A percentile compares a stretch with the other conserved stretches of the same genome.
Evolutionary conservation across 2,888 invertebrate species (phyloP).

Genomic region (Dendrolimus pini): DNA sequence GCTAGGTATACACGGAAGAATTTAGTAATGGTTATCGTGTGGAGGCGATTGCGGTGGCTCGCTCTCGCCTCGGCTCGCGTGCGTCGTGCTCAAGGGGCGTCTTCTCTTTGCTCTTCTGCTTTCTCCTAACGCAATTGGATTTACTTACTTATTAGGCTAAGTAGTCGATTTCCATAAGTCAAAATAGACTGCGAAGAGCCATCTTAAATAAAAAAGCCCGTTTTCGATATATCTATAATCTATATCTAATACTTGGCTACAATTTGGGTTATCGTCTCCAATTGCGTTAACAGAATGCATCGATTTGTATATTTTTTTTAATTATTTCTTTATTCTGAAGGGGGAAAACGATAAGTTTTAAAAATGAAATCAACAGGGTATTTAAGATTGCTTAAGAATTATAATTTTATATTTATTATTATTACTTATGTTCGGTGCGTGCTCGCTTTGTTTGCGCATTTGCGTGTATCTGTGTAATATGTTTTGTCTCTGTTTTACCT

Average conservation of each 20-base stretch:
- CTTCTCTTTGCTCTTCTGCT: no score
- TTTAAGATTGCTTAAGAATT: slow-evolving; percentile 74
- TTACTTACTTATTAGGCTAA: no score
- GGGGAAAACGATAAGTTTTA: slow-evolving; percentile 41
- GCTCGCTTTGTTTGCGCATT: slow-evolving; percentile 32
- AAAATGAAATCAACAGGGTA: slow-evolving; percentile 74
- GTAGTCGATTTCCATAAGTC: no score
- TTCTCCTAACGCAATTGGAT: no score
- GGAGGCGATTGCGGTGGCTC: slow-evolving; percentile 19
- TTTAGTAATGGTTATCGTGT: slow-evolving; percentile 49
- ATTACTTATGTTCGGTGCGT: slow-evolving; percentile 36
- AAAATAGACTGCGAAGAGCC: no score
- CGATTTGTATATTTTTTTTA: neutral
- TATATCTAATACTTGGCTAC: neutral
- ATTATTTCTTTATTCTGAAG: slow-evolving; percentile 39
- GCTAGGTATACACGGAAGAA: slow-evolving; percentile 69
- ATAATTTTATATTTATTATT: slow-evolving; percentile 70
- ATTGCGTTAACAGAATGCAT: neutral
- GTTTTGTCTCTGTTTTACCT: slow-evolving; percentile 17
- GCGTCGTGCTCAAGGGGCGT: no score
- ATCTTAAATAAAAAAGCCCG: neutral
- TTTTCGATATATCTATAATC: neutral
- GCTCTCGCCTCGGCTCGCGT: no score
- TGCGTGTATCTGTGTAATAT: slow-evolving; percentile 3
- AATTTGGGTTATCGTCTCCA: neutral